These are phyloP conservation scores for Ispidina lecontei DNA, from an alignment of 2,797 vertebrate genomes.

Conservation along the genomic window DNA sequence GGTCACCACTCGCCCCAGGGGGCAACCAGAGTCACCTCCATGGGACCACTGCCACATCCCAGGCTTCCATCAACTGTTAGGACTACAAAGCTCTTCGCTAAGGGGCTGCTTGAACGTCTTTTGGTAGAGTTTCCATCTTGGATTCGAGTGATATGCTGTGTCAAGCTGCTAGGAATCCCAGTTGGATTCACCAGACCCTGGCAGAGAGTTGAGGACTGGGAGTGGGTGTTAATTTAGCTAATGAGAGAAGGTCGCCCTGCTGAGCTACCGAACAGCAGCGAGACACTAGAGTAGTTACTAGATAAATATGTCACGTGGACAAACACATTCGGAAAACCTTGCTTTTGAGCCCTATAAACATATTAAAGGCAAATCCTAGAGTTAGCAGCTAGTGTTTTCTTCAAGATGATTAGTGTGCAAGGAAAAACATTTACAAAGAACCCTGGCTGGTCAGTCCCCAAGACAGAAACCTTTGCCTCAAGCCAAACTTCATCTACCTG, in stretches of 20 bases:
- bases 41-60: neutral
- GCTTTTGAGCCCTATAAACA: slow-evolving; percentile 72
- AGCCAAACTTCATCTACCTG: slow-evolving; percentile 54
- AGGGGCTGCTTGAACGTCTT: neutral
- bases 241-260: slow-evolving; percentile 27
- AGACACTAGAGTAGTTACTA: slow-evolving; percentile 59
- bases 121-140: neutral
- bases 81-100: neutral
- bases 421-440: slow-evolving; percentile 72
- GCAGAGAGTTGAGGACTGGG: slow-evolving; percentile 27
- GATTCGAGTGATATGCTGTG: neutral
- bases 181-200: neutral
- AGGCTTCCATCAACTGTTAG: neutral
- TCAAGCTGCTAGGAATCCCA: slow-evolving; percentile 8
- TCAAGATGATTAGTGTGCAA: slow-evolving; percentile 74
- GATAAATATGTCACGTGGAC: slow-evolving; percentile 66
- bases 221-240: slow-evolving; percentile 56
- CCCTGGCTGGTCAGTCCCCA: slow-evolving; percentile 61
- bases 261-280: slow-evolving; percentile 49
- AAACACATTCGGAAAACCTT: slow-evolving; percentile 70
- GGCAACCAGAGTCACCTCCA: neutral
- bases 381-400: slow-evolving; percentile 78
- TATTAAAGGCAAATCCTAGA: slow-evolving; percentile 77
- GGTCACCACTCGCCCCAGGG: neutral
- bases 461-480: slow-evolving; percentile 52